Evolutionary conservation across 2,113 vertebrate species (phyloP).

Genomic region (Labrus mixtus): DNA sequence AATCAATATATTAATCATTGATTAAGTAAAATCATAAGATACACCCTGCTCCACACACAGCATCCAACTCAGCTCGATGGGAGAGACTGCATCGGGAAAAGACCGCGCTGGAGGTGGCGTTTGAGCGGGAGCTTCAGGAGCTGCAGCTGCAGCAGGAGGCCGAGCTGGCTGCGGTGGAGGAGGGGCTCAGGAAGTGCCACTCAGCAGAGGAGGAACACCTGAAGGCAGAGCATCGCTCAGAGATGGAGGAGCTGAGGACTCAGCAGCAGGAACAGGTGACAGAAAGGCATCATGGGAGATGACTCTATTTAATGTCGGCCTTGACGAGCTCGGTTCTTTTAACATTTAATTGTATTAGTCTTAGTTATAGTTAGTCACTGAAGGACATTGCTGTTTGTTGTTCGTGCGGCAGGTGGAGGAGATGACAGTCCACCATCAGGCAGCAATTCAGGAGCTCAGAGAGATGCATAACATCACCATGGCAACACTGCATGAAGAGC

Average conservation of each 20-base stretch:
- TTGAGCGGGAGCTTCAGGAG: conserved; percentile 86
- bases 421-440: conserved; percentile 87
- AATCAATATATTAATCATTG: background rate
- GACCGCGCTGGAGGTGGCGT: conserved; percentile 87
- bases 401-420: conserved; percentile 88
- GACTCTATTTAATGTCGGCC: background rate
- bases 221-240: conserved; percentile 88
- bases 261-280: conserved; percentile 85
- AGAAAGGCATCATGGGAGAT: conserved; percentile 22
- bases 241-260: conserved; percentile 86
- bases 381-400: conserved; percentile 14
- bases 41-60: conserved; percentile 69
- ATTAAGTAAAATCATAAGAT: background rate
- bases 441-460: conserved; percentile 87
- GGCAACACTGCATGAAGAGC: conserved; percentile 89
- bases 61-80: conserved; percentile 82
- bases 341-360: background rate
- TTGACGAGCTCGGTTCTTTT: background rate
- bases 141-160: conserved; percentile 88
- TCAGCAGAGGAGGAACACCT: conserved; percentile 80
- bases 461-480: conserved; percentile 89
- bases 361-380: conserved; percentile 6
- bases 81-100: conserved; percentile 91
- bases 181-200: conserved; percentile 86
- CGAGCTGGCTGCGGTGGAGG: conserved; percentile 87